Evolutionary conservation across 2,888 invertebrate genomes (phyloP), one percentile per base, ranked within the genome.

Genomic region (Lamproptera curius): DNA sequence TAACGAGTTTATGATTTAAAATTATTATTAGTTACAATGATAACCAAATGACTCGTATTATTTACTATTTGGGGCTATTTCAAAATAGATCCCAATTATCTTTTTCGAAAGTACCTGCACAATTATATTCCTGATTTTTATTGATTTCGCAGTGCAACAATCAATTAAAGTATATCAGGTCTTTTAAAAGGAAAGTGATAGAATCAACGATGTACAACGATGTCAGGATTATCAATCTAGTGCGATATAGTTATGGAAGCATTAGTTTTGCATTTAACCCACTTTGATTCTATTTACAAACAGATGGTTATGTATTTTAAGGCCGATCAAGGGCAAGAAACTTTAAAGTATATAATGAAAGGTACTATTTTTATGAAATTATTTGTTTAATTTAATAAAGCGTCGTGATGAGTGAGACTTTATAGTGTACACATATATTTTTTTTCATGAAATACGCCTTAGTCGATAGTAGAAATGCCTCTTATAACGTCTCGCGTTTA

Each of bases 281-380:
- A 76, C 52, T 65, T 70, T 1, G 73, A 69, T 51, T 62, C 62
- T n/a, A 63, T 78, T 39, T 80, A 65, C 50, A 77, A 80, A 53
- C 65, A 70, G 61, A 33, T 70, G 13, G 50, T 73, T 2, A 50
- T 75, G 41, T 67, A 67, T 65, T 50, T 46, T 16, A 62, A 63
- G 47, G 55, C 68, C 16, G 56, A 69, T 16, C 46, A 62, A 34
- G 61, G 76, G 23, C 70, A 75, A 48, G 58, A 63, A 47, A 51
- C 79, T 9, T 51, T 80, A 5, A 50, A n/a, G n/a, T n/a, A 63
- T 31, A 61, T 63, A 10, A 63, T 73, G 61, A 72, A 65, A 65
- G 70, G 74, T 76, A 23, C 8, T 23, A 4, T 23, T 6, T 8
- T 6, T n/a, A n/a, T n/a, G n/a, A n/a, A n/a, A n/a, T n/a, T n/a